phyloP scores from a whole-genome alignment of 2,113 vertebrate genomes.

The Setophaga petechia region DNA sequence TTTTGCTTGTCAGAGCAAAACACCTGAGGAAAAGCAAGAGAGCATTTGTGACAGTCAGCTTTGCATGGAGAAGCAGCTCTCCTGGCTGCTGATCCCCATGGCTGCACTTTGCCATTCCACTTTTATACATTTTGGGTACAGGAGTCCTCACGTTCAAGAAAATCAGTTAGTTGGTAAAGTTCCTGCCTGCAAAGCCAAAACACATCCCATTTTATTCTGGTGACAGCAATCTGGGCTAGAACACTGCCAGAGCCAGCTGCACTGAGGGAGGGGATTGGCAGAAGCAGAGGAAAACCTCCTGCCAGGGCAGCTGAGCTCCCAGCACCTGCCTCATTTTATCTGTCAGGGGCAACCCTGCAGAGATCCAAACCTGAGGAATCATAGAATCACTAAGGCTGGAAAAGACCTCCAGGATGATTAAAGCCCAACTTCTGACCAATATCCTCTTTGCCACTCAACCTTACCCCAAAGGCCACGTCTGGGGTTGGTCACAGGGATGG shows the following conservation, averaged over 20 bases:
- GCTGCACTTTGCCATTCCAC: fast-evolving
- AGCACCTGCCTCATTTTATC: background rate
- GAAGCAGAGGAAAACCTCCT: background rate
- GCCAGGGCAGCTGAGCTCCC: background rate
- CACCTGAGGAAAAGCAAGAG: background rate
- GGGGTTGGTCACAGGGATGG: background rate
- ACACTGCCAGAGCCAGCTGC: background rate
- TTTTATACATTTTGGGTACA: fast-evolving
- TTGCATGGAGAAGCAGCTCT: background rate
- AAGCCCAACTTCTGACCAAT: background rate
- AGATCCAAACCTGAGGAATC: background rate
- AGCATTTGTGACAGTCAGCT: background rate
- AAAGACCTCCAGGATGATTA: background rate
- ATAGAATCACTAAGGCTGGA: background rate
- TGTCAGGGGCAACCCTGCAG: background rate
- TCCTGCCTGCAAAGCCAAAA: background rate
- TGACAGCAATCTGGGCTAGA: background rate
- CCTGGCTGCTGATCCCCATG: background rate
- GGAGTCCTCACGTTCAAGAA: background rate
- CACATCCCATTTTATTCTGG: background rate
- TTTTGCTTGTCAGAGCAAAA: background rate
- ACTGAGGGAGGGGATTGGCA: background rate
- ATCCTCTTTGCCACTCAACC: background rate
- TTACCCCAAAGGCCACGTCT: fast-evolving
- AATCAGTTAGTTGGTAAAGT: background rate